Conservation (phyloP, 2,888 invertebrate genomes). For the Pilophorus perplexus region DNA sequence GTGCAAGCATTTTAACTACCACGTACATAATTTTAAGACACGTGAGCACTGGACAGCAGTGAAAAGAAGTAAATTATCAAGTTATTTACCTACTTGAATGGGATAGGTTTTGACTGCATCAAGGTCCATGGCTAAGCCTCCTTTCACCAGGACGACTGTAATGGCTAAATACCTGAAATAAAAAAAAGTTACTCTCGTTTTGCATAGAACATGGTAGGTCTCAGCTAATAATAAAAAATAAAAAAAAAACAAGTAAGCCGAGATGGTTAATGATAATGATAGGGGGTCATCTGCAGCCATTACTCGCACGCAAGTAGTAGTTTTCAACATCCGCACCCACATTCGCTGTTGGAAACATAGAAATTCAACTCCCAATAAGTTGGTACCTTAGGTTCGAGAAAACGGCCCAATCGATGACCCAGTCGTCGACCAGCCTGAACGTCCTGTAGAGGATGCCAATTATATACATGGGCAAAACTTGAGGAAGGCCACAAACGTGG, state of each 20-base stretch:
- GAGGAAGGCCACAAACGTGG: constrained; percentile 3
- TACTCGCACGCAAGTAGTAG: too few species aligned
- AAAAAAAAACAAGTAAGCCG: not conserved
- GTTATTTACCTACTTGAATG: not conserved
- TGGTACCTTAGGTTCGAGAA: constrained; percentile 13
- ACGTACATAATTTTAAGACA: not conserved
- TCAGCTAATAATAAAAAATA: not conserved
- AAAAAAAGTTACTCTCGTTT: too few species aligned
- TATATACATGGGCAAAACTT: constrained; percentile 19
- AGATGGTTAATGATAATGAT: not conserved
- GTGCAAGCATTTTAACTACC: not conserved
- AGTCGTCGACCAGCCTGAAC: not conserved
- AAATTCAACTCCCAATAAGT: too few species aligned
- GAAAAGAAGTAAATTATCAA: not conserved
- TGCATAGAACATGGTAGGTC: not conserved
- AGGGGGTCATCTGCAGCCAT: too few species aligned
- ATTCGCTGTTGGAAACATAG: not conserved
- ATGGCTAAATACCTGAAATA: constrained; percentile 21
- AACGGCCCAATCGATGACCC: not conserved
- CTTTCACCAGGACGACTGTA: constrained; percentile 23
- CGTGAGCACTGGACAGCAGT: not conserved
- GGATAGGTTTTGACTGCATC: not conserved
- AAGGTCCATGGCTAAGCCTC: constrained; percentile 16
- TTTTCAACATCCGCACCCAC: not conserved
- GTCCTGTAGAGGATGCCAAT: constrained; percentile 7